phyloP scores from a whole-genome alignment of 2,113 vertebrate genomes.

The Scolopax mira region DNA sequence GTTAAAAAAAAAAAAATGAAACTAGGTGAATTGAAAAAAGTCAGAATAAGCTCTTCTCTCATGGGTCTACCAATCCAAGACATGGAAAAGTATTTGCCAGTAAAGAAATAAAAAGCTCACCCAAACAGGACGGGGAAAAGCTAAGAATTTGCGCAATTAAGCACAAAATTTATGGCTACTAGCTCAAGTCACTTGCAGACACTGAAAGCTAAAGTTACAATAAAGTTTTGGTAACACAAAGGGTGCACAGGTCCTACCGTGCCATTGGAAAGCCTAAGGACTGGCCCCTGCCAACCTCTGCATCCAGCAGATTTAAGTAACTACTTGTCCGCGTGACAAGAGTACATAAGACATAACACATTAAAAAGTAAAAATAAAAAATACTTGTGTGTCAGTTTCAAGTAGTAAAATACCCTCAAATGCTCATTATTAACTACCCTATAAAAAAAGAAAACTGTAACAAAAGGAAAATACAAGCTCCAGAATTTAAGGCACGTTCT shows the following conservation, averaged over 20 bases:
- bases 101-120: neutral
- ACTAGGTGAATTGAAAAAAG: neutral
- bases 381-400: neutral
- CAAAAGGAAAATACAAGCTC: neutral
- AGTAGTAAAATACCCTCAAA: neutral
- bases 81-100: neutral
- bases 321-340: neutral
- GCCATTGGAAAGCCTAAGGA: neutral
- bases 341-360: neutral
- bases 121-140: neutral
- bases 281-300: neutral
- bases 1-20: neutral
- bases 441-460: neutral
- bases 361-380: neutral
- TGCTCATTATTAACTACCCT: neutral
- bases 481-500: neutral
- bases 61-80: neutral
- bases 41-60: neutral
- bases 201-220: neutral
- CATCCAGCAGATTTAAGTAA: neutral
- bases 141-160: neutral
- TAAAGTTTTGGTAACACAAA: neutral
- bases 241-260: neutral
- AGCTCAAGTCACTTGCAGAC: neutral
- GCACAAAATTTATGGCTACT: neutral